Conservation (phyloP, 2,113 vertebrate genomes). For the Bufo bufo region DNA sequence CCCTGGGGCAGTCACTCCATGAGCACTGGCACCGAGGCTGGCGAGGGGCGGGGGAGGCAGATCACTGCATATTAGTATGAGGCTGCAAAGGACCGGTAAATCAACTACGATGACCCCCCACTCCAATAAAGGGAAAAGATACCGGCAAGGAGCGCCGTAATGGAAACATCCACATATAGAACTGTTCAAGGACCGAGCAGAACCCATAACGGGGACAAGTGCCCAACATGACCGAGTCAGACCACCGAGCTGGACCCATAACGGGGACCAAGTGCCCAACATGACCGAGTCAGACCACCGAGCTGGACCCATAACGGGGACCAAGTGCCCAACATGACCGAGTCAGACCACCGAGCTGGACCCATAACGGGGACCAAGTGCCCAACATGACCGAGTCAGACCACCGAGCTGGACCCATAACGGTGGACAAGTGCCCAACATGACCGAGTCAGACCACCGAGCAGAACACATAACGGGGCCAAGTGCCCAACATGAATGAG, state of each 20-base stretch:
- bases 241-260: too few relatives aligned
- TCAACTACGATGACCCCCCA: neutral
- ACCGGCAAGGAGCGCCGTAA: neutral
- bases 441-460: neutral
- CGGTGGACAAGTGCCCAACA: neutral
- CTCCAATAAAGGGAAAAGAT: neutral
- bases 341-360: neutral
- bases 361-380: neutral
- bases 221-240: too few relatives aligned
- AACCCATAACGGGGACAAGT: neutral
- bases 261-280: neutral
- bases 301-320: neutral
- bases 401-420: neutral
- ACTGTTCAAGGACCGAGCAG: neutral
- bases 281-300: neutral
- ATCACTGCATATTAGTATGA: neutral
- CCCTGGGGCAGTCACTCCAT: neutral
- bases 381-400: neutral
- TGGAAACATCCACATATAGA: neutral
- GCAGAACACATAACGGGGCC: neutral
- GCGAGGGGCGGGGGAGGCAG: too few relatives aligned
- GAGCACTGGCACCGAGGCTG: neutral
- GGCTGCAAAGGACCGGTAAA: neutral
- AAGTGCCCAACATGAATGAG: neutral
- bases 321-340: neutral